Percentiles rank a stretch among this genome's conserved stretches.
These are phyloP conservation scores for Melangyna quadrimaculata DNA, from an alignment of 2,888 invertebrate species.

Conservation along the genomic window DNA sequence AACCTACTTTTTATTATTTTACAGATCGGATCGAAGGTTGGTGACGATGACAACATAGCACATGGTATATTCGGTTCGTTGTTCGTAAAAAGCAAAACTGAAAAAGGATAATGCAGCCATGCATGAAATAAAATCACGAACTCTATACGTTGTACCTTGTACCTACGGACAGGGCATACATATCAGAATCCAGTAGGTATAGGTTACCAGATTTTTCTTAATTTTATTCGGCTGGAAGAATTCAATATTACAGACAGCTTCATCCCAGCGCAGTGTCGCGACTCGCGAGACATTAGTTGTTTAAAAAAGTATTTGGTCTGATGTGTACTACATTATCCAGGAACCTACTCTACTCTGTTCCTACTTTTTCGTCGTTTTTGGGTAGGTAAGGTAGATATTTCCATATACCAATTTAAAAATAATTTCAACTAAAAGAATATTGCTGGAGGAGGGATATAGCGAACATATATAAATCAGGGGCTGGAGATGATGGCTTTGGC, in stretches of 20 bases:
- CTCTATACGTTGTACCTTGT: neutral
- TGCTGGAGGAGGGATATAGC: neutral
- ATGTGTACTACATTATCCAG: neutral
- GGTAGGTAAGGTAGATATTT: neutral
- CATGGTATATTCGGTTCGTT: neutral
- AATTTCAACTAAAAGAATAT: neutral
- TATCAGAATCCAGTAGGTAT: neutral
- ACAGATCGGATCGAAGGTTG: neutral
- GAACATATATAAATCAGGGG: constrained; percentile 4
- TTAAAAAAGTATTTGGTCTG: neutral
- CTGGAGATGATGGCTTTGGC: neutral
- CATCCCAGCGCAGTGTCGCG: neutral
- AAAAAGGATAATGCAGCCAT: neutral
- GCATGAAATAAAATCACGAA: constrained; percentile 14
- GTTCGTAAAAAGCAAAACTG: neutral
- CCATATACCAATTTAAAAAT: constrained; percentile 4
- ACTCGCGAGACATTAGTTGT: constrained; percentile 16
- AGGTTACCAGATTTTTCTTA: neutral
- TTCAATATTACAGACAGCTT: neutral
- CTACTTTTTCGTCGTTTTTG: neutral
- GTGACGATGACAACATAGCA: constrained; percentile 8
- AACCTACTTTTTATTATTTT: neutral
- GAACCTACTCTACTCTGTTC: neutral
- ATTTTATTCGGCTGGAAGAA: constrained; percentile 16
- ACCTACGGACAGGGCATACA: neutral